A percentile compares a stretch with the other conserved stretches of the same genome.
Evolutionary conservation across 1,140 invertebrate species (phyloP).

Genomic region (Nephotettix cincticeps): DNA sequence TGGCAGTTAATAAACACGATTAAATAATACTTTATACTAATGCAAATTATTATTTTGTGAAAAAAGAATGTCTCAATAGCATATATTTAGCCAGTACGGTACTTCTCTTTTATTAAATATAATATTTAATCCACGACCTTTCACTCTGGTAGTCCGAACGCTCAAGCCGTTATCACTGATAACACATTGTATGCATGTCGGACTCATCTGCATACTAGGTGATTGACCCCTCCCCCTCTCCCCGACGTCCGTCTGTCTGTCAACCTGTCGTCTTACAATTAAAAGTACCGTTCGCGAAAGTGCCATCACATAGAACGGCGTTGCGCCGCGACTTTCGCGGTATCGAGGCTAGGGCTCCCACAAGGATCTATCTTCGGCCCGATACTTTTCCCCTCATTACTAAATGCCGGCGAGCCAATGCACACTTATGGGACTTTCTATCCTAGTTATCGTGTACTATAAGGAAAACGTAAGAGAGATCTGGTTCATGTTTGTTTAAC

Average conservation of each 20-base stretch:
- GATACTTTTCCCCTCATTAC: not conserved
- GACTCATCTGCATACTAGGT: constrained; percentile 8
- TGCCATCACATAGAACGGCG: not conserved
- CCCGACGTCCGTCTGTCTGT: not conserved
- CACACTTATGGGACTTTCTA: too few relatives aligned
- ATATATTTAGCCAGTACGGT: too few relatives aligned
- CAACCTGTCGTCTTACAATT: constrained; percentile 1
- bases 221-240: not conserved
- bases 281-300: constrained; percentile 22
- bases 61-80: too few relatives aligned
- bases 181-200: not conserved
- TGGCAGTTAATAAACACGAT: too few relatives aligned
- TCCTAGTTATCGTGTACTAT: too few relatives aligned
- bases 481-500: too few relatives aligned
- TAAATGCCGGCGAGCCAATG: not conserved
- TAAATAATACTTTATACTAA: too few relatives aligned
- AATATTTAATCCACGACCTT: too few relatives aligned
- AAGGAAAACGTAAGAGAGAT: too few relatives aligned
- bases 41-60: too few relatives aligned
- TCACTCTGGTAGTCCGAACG: too few relatives aligned
- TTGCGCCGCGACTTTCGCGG: not conserved
- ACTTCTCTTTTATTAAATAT: too few relatives aligned
- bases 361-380: not conserved
- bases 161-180: not conserved
- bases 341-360: not conserved